Percentiles rank a stretch among this genome's conserved stretches.
Evolutionary conservation across 2,888 invertebrate genomes (phyloP).

Genomic region (Ethmia dodecea): DNA sequence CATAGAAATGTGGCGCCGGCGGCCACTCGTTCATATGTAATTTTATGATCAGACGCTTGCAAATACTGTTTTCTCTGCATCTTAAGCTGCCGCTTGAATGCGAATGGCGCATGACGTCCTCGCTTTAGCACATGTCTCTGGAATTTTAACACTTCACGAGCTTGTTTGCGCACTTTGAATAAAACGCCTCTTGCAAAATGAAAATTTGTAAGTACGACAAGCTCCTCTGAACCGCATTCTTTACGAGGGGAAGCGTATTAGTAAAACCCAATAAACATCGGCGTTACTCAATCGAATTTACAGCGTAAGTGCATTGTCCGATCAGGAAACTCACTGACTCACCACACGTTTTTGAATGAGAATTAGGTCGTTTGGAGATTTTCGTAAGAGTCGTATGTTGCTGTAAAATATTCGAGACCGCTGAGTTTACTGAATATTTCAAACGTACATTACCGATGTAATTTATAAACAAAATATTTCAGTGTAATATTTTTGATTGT

Average conservation of each 20-base stretch:
- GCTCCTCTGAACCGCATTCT: slow-evolving; percentile 17
- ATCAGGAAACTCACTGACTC: slow-evolving; percentile 49
- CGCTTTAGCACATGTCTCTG: slow-evolving; percentile 34
- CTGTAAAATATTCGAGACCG: slow-evolving; percentile 24
- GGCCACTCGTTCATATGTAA: slow-evolving; percentile 56
- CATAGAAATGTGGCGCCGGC: slow-evolving; percentile 69
- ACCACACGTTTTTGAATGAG: slow-evolving; percentile 45
- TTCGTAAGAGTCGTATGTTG: slow-evolving; percentile 36
- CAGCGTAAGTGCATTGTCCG: slow-evolving; percentile 41
- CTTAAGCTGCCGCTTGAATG: slow-evolving; percentile 42
- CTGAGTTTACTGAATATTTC: slow-evolving; percentile 5
- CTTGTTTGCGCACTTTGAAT: slow-evolving; percentile 37
- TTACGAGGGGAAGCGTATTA: slow-evolving; percentile 39
- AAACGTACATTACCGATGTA: slow-evolving; percentile 15
- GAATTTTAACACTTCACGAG: slow-evolving; percentile 57
- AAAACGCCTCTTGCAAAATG: slow-evolving; percentile 6
- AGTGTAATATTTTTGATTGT: too few species aligned
- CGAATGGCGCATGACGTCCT: slow-evolving; percentile 41
- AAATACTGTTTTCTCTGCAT: slow-evolving; percentile 51
- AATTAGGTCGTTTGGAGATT: slow-evolving; percentile 48
- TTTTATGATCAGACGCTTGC: slow-evolving; percentile 61
- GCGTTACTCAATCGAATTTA: slow-evolving; percentile 41
- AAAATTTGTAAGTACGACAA: background rate
- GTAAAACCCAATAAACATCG: slow-evolving; percentile 55
- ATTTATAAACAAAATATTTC: too few species aligned